phyloP scores from a whole-genome alignment of 1,140 invertebrate species.

The Penaeus japonicus region DNA sequence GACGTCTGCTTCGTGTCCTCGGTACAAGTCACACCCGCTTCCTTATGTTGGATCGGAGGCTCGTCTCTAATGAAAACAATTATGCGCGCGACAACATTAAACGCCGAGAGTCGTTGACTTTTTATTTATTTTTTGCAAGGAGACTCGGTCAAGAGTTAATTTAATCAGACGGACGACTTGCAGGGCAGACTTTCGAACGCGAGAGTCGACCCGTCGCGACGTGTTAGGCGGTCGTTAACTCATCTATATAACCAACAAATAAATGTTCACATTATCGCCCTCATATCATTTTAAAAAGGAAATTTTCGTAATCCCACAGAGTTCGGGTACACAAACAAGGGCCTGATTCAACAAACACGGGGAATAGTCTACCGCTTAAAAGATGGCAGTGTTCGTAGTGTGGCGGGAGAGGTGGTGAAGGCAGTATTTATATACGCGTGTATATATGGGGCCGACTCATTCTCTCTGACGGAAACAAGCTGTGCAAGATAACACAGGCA shows the following conservation, averaged over 20 bases:
- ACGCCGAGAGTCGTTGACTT: background rate
- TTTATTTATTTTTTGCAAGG: background rate
- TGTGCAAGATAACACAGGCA: no score
- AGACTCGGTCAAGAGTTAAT: background rate
- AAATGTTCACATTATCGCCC: slow-evolving; percentile 25
- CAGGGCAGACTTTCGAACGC: background rate
- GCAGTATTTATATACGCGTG: no score
- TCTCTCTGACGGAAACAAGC: no score
- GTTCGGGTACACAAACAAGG: slow-evolving; percentile 18
- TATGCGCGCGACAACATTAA: background rate
- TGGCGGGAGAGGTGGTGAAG: no score
- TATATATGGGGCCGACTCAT: no score
- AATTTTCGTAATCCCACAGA: background rate
- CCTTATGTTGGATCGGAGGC: background rate
- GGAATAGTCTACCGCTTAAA: background rate
- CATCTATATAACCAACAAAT: slow-evolving; percentile 25
- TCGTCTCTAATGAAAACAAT: background rate
- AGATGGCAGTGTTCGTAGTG: no score
- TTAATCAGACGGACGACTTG: no score
- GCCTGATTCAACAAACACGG: background rate
- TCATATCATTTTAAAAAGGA: slow-evolving; percentile 10
- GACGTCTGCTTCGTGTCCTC: slow-evolving; percentile 37
- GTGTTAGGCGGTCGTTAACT: slow-evolving; percentile 1
- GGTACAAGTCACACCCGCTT: background rate
- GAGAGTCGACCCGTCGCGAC: background rate